Evolutionary conservation across 1,140 invertebrate species (phyloP).

Genomic region (Goniozus legneri): DNA sequence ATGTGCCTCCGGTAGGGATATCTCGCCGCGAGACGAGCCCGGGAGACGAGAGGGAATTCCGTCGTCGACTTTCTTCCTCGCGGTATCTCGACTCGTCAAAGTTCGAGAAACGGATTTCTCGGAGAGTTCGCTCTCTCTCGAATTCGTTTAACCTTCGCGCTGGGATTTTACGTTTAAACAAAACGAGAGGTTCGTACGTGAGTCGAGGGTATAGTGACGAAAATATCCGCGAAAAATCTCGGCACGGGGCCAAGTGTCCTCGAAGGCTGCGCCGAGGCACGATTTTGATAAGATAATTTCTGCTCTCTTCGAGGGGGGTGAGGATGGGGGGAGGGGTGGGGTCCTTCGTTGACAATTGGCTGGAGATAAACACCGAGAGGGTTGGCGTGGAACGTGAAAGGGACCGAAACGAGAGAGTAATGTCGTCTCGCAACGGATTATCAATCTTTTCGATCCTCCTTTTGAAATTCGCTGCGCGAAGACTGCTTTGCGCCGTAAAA

Average conservation of each 20-base stretch:
- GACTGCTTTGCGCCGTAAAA: too few species aligned
- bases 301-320: too few species aligned
- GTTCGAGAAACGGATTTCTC: not conserved
- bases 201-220: conserved; percentile 24
- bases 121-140: too few species aligned
- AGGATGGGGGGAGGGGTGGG: too few species aligned
- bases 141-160: not conserved
- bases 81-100: not conserved
- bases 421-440: not conserved
- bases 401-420: too few species aligned
- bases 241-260: conserved; percentile 35
- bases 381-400: too few species aligned
- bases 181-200: conserved; percentile 11
- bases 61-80: not conserved
- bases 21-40: not conserved
- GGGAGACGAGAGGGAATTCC: not conserved
- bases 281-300: conserved; percentile 38
- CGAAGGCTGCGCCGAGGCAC: conserved; percentile 20
- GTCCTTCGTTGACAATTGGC: too few species aligned
- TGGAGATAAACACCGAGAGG: too few species aligned
- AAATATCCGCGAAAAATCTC: conserved; percentile 43
- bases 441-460: not conserved
- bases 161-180: not conserved
- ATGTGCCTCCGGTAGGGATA: not conserved
- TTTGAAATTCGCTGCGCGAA: not conserved